Conservation (phyloP, 2,113 vertebrate genomes). For the Macrotis lagotis region DNA sequence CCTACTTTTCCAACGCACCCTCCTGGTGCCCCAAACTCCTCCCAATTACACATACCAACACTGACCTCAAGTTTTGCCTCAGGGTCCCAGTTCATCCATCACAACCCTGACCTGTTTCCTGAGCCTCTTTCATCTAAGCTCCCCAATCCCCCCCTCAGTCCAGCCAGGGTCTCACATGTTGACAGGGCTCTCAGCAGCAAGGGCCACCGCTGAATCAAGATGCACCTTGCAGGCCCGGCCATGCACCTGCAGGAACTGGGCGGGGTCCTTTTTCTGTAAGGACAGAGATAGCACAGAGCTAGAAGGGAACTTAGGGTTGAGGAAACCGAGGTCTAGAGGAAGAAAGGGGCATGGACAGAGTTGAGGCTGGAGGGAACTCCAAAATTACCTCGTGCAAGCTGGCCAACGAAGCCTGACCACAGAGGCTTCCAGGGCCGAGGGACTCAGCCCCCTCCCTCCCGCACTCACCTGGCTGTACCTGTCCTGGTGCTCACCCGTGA, state of each 20-base stretch:
- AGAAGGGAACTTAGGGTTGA: background rate
- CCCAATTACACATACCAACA: background rate
- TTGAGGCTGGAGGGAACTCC: too few species aligned
- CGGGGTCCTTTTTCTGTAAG: conserved; percentile 94
- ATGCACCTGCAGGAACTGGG: conserved; percentile 97
- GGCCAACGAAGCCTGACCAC: background rate
- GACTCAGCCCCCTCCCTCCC: too few species aligned
- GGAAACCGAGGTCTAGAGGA: background rate
- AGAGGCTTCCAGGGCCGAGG: accelerated
- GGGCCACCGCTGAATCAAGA: conserved; percentile 93
- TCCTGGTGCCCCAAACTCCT: too few species aligned
- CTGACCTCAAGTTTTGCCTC: background rate
- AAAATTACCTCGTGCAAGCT: background rate
- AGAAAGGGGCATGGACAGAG: accelerated
- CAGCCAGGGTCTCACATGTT: conserved; percentile 89
- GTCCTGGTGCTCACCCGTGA: background rate
- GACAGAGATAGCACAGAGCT: background rate
- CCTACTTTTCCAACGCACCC: background rate
- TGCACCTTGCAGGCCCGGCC: conserved; percentile 96
- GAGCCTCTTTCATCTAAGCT: background rate
- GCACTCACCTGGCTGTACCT: background rate
- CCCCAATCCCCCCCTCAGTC: background rate
- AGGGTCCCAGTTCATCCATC: too few species aligned
- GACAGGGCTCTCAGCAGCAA: conserved; percentile 95
- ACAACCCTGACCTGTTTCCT: background rate